Conservation (phyloP, 2,113 vertebrate genomes). For the Tetrax tetrax region DNA sequence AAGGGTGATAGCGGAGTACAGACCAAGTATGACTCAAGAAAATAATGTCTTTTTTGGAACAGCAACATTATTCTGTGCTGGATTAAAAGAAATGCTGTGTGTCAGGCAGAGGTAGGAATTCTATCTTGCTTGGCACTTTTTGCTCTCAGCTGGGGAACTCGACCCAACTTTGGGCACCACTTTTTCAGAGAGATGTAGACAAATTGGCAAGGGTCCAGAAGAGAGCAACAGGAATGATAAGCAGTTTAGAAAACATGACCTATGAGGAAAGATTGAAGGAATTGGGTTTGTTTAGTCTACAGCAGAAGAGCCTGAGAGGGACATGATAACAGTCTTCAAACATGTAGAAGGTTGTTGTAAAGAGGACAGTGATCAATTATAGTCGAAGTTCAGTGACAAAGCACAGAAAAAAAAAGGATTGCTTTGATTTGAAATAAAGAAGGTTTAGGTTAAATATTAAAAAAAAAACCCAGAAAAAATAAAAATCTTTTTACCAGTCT, state of each 20-base stretch:
- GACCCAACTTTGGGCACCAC: background rate
- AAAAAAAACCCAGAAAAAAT: background rate
- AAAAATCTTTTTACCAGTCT: background rate
- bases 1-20: background rate
- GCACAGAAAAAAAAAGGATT: background rate
- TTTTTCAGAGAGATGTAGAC: background rate
- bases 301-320: constrained; percentile 60
- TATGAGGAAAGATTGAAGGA: constrained; percentile 66
- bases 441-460: background rate
- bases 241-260: constrained; percentile 66
- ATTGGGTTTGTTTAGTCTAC: constrained; percentile 72
- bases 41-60: background rate
- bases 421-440: constrained; percentile 23
- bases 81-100: background rate
- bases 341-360: constrained; percentile 64
- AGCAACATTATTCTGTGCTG: background rate
- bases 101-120: background rate
- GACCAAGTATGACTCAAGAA: background rate
- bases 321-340: constrained; percentile 69
- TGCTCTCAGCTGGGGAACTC: background rate
- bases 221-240: constrained; percentile 60
- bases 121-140: background rate
- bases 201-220: constrained; percentile 32
- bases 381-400: constrained; percentile 3
- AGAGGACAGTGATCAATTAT: constrained; percentile 60